Conservation (phyloP, 2,888 invertebrate species). For the Hirtodrosophila duncani region DNA sequence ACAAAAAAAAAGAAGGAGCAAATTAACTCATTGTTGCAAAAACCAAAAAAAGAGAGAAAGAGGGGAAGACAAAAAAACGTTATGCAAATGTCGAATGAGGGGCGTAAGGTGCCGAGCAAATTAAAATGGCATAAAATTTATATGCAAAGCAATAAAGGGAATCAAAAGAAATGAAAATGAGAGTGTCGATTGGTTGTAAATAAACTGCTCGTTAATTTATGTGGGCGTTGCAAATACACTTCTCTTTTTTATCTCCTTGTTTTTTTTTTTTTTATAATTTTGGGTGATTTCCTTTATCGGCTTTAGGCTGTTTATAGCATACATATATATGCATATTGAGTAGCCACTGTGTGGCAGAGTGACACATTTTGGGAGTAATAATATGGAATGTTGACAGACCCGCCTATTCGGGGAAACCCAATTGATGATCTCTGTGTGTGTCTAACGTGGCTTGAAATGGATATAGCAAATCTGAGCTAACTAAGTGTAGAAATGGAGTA, state of each 20-base stretch:
- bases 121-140: conserved; percentile 56
- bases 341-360: no score
- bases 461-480: no score
- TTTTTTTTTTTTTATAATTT: not conserved
- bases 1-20: conserved; percentile 37
- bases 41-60: conserved; percentile 13
- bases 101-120: conserved; percentile 50
- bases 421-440: no score
- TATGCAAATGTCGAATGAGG: conserved; percentile 58
- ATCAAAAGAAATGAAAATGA: conserved; percentile 26
- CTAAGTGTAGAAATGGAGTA: no score
- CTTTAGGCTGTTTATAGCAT: no score
- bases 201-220: conserved; percentile 56
- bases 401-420: no score
- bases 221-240: no score
- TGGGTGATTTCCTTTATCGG: not conserved
- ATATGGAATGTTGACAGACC: no score
- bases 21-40: conserved; percentile 57
- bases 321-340: no score
- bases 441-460: no score
- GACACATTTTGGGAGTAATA: no score
- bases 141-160: conserved; percentile 37
- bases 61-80: conserved; percentile 4
- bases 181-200: conserved; percentile 48
- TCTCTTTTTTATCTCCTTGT: no score